Evolutionary conservation across 2,888 invertebrate genomes (phyloP).

Genomic region (Tenthredo notha): DNA sequence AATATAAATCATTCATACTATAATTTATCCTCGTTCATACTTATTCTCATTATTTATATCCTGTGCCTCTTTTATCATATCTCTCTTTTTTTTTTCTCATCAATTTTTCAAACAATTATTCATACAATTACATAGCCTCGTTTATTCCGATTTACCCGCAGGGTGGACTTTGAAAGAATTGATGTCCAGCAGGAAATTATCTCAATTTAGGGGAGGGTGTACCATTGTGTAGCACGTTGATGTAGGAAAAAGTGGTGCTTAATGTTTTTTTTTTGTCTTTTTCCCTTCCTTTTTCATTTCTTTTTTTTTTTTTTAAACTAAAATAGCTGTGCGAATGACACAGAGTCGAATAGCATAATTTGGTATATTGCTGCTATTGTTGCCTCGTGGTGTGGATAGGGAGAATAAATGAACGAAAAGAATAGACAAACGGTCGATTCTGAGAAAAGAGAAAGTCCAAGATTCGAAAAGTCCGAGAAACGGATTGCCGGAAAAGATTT

Average conservation of each 20-base stretch:
- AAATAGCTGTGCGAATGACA: not conserved
- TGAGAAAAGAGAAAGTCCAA: conserved; percentile 3
- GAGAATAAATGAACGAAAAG: not conserved
- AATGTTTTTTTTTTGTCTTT: conserved; percentile 31
- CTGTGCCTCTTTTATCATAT: not conserved
- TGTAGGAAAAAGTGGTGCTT: conserved; percentile 35
- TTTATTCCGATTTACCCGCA: not conserved
- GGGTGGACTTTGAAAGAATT: conserved; percentile 30
- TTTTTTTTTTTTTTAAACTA: conserved; percentile 41
- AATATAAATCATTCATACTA: not conserved
- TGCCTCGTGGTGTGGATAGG: not conserved
- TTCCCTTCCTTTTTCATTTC: conserved; percentile 36
- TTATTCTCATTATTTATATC: too few relatives aligned
- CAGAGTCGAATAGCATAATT: conserved; percentile 31
- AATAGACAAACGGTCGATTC: conserved; percentile 15
- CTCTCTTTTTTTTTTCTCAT: not conserved
- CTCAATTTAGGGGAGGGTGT: conserved; percentile 3
- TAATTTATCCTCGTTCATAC: not conserved
- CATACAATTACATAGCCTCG: conserved; percentile 11
- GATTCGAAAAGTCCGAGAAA: conserved; percentile 36
- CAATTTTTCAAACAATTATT: conserved; percentile 9
- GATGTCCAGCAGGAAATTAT: conserved; percentile 36
- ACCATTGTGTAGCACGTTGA: not conserved
- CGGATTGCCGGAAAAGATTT: conserved; percentile 34
- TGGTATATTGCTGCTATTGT: not conserved